Base-by-base conservation (phyloP, 2,113 vertebrate species). In the Leucopternis melanops region DNA sequence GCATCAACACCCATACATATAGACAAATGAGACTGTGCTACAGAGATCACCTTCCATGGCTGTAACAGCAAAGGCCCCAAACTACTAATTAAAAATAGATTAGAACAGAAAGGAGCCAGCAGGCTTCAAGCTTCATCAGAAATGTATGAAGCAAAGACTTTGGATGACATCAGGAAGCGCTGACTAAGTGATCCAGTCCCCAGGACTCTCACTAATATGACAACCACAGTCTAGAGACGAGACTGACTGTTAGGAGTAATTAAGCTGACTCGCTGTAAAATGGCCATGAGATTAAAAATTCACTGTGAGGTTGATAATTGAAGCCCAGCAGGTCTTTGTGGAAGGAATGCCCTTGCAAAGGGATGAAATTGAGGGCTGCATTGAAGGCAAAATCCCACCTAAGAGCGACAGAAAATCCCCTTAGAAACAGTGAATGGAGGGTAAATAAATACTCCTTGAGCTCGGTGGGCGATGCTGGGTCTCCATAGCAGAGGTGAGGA, bases 21-120 rank as follows among this genome's bases (percentile, higher is more conserved):
- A 34, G 36, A 69, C n/a, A 71, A 79, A 72, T 2, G 34, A 55
- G 89, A 9, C 79, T 1, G 21, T n/a, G 83, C 66, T 83, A 57
- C 5, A 1, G 31, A 52, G 18, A 92, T 44, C 91, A 27, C 45
- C 81, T 57, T 81, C 77, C 14, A 4, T 2, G 52, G 40, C 80
- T 86, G 8, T 0, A n/a, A 61, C 34, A 57, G 73, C 81, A 70
- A 61, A 65, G 78, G 52, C 62, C 83, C n/a, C 86, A 36, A 52
- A 75, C 22, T 44, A 66, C 62, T 95, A 78, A 94, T 85, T 92
- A 91, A 94, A 95, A 94, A 84, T 61, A 93, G 81, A 82, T 75
- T 36, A 86, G 73, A 88, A 20, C 22, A 31, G 82, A 90, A 62
- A 61, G 54, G 32, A 85, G 83, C 83, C 78, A 94, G 58, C 80